A percentile compares a stretch with the other conserved stretches of the same genome.
phyloP scores from a whole-genome alignment of 1,140 invertebrate species.

The Papilio glaucus region DNA sequence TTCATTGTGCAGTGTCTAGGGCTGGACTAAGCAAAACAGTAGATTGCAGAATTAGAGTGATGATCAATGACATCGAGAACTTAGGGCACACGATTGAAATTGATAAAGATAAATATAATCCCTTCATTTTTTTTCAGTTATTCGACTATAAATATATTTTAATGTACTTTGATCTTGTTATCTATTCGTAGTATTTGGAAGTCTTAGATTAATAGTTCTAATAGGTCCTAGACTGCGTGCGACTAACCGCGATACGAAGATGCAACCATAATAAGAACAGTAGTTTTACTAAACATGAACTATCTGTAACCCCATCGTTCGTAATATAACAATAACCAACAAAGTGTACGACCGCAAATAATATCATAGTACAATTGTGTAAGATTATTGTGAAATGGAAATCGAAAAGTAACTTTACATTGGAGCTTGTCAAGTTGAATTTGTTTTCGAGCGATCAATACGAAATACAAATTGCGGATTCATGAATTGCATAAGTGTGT shows the following conservation, averaged over 20 bases:
- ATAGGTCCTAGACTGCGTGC: too few relatives aligned
- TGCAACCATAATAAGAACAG: neutral
- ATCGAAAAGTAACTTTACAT: slow-evolving; percentile 21
- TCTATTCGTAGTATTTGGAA: too few relatives aligned
- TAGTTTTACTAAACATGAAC: slow-evolving; percentile 4
- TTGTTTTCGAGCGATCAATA: slow-evolving; percentile 31
- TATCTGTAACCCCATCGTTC: neutral
- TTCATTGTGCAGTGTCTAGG: neutral
- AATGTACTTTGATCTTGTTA: too few relatives aligned
- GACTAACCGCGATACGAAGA: neutral
- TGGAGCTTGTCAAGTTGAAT: slow-evolving; percentile 23
- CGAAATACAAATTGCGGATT: slow-evolving; percentile 39
- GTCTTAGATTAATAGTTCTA: too few relatives aligned
- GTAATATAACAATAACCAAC: slow-evolving; percentile 19
- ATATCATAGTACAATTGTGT: slow-evolving; percentile 1
- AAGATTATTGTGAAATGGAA: slow-evolving; percentile 25
- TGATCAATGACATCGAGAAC: neutral
- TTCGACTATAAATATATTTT: too few relatives aligned
- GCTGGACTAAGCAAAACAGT: neutral
- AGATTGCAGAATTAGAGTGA: neutral
- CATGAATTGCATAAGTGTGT: slow-evolving; percentile 38
- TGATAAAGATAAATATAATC: too few relatives aligned
- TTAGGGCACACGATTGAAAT: too few relatives aligned
- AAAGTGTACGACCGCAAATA: slow-evolving; percentile 3
- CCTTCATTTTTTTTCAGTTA: too few relatives aligned